Conservation (phyloP, 2,888 invertebrate species). For the Drosophila neutralis region DNA sequence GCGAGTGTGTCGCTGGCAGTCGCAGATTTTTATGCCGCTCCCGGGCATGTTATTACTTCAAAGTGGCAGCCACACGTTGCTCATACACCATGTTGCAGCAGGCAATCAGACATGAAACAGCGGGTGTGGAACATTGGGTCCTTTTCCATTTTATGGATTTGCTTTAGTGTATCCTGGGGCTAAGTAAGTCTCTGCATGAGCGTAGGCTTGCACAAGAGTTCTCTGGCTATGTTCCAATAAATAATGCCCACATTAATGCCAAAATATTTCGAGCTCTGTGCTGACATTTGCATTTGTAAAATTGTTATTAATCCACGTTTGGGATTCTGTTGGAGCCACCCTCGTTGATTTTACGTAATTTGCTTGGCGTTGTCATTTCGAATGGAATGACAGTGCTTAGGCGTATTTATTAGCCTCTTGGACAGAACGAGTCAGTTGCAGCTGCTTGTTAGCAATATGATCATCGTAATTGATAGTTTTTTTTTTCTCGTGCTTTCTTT, state of each 20-base stretch:
- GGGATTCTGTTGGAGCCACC: neutral
- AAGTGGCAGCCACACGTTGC: slow-evolving; percentile 64
- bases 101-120: slow-evolving; percentile 35
- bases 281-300: neutral
- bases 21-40: slow-evolving; percentile 67
- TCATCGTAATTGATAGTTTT: slow-evolving; percentile 63
- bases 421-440: slow-evolving; percentile 41
- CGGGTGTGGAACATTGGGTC: slow-evolving; percentile 2
- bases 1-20: slow-evolving; percentile 39
- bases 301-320: neutral
- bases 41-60: slow-evolving; percentile 67
- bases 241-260: neutral
- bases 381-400: slow-evolving; percentile 64
- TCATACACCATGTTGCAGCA: slow-evolving; percentile 62
- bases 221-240: neutral
- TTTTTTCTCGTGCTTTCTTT: slow-evolving; percentile 24
- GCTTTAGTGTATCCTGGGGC: slow-evolving; percentile 10
- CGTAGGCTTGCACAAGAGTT: slow-evolving; percentile 24
- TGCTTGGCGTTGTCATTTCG: slow-evolving; percentile 69
- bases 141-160: slow-evolving; percentile 44
- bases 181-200: slow-evolving; percentile 1
- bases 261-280: neutral
- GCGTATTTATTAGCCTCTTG: slow-evolving; percentile 71
- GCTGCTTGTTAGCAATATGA: slow-evolving; percentile 63
- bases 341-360: slow-evolving; percentile 68